These are phyloP conservation scores for Coregonus clupeaformis DNA, from an alignment of 2,113 vertebrate genomes.

Conservation along the genomic window DNA sequence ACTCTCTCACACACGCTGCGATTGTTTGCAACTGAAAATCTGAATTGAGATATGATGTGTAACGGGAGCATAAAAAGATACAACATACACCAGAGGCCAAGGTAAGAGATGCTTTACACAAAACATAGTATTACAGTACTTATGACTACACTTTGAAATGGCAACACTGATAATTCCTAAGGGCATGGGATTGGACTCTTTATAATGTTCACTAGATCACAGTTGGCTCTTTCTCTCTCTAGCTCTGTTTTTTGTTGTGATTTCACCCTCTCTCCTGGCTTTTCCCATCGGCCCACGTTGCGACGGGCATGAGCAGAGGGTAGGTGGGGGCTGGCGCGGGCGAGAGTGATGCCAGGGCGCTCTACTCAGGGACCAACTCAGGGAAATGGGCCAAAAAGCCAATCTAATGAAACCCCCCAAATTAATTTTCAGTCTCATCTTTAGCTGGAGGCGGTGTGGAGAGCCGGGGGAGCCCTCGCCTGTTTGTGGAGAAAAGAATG, in stretches of 20 bases:
- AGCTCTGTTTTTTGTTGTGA: neutral
- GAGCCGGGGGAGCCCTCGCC: slow-evolving; percentile 39
- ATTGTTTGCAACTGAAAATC: no score
- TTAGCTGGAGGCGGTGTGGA: slow-evolving; percentile 62
- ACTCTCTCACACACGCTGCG: no score
- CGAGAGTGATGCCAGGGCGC: slow-evolving; percentile 40
- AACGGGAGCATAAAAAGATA: neutral
- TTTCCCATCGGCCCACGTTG: slow-evolving; percentile 26
- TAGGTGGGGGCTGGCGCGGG: slow-evolving; percentile 9
- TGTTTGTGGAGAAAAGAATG: slow-evolving; percentile 23
- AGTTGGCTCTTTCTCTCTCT: neutral
- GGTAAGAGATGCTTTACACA: neutral
- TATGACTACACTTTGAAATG: neutral
- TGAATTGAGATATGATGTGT: no score
- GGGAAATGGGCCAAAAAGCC: slow-evolving; percentile 73
- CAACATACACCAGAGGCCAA: neutral
- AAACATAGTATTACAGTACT: neutral
- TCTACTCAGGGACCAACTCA: slow-evolving; percentile 63
- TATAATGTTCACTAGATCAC: no score
- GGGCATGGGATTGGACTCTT: neutral
- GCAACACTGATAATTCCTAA: neutral
- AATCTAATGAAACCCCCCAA: slow-evolving; percentile 73
- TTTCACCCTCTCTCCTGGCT: slow-evolving; percentile 21
- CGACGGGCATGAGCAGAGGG: slow-evolving; percentile 10
- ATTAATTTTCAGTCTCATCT: slow-evolving; percentile 74